Evolutionary conservation across 2,888 invertebrate genomes (phyloP), one percentile per base, ranked within the genome.

Genomic region (Julus scanicus): DNA sequence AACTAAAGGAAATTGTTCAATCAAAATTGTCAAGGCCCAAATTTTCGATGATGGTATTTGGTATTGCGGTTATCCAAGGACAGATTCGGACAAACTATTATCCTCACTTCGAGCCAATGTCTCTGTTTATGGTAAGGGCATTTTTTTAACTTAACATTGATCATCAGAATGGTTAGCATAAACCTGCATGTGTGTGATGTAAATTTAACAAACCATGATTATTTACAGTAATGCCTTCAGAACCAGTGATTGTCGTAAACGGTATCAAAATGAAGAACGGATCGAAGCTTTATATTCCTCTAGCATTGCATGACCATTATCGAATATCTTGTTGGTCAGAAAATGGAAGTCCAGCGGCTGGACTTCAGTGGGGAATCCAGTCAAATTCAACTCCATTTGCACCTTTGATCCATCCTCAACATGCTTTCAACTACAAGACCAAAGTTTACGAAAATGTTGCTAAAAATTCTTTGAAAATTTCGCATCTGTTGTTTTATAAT

Each of bases 341-440:
- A 84, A 84, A 84, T 13, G 84, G 84, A 39, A 84, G 44, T 84
- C 84, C 84, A 37, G 84, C 84, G n/a, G 44, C 84, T 17, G 44
- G 40, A 44, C 40, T 84, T 84, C 40, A 40, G 44, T 84, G 84
- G 84, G 40, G 84, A 39, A 13, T 84, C 40, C 71, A 71, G 20
- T 71, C 71, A 20, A n/a, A 8, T 71, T 71, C 71, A 29, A 8
- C 29, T 20, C 71, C 71, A 71, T 71, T 8, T 8, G 71, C 20
- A 20, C 20, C 71, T 20, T 71, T 71, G 71, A 20, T 71, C 20
- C 71, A 71, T 9, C 84, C 40, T 13, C 84, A 84, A 40, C 20
- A 84, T 20, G 44, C 17, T 40, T 8, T 15, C 6, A n/a, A 4
- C 40, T 84, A 84, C 44, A 84, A n/a, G 40, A 71, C 71, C 71